A percentile compares a stretch with the other conserved stretches of the same genome.
These are phyloP conservation scores for Scartelaos histophorus DNA, from an alignment of 2,113 vertebrate genomes.

Conservation along the genomic window DNA sequence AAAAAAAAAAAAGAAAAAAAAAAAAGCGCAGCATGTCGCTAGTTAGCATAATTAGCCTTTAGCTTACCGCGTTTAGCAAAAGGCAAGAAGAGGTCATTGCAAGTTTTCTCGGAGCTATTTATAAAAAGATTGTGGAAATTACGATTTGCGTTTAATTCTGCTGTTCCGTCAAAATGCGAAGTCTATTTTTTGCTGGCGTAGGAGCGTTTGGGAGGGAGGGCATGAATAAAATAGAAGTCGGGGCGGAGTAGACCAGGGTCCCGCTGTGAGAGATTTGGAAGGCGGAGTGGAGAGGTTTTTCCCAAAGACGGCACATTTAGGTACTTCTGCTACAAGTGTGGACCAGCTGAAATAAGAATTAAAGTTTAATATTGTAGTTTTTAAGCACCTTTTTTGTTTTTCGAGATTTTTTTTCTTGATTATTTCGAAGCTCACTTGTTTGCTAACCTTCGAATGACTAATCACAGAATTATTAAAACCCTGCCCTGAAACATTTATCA, in stretches of 20 bases:
- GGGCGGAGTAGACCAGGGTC: slow-evolving; percentile 61
- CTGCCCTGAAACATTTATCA: too few relatives aligned
- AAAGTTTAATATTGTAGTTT: neutral
- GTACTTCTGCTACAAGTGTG: slow-evolving; percentile 14
- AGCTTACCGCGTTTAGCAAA: slow-evolving; percentile 35
- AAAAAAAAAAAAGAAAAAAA: too few relatives aligned
- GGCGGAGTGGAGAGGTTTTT: slow-evolving; percentile 27
- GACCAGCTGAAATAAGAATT: slow-evolving; percentile 30
- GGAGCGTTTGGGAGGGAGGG: slow-evolving; percentile 62
- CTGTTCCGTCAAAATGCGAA: slow-evolving; percentile 69
- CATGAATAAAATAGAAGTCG: slow-evolving; percentile 66
- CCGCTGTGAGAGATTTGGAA: slow-evolving; percentile 59
- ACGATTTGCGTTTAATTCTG: slow-evolving; percentile 59
- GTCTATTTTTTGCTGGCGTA: slow-evolving; percentile 44
- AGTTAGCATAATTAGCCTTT: slow-evolving; percentile 62
- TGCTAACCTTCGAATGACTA: too few relatives aligned
- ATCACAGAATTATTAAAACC: too few relatives aligned
- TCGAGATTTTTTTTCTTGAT: too few relatives aligned
- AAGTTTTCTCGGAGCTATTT: slow-evolving; percentile 43
- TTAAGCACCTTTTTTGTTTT: too few relatives aligned
- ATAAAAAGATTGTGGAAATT: slow-evolving; percentile 23
- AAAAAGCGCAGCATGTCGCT: slow-evolving; percentile 40
- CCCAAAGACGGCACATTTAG: slow-evolving; percentile 20
- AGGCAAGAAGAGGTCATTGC: slow-evolving; percentile 35
- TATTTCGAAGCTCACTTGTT: too few relatives aligned